Evolutionary conservation across 2,888 invertebrate genomes (phyloP), one percentile per base, ranked within the genome.

Genomic region (Hypena proboscidalis): DNA sequence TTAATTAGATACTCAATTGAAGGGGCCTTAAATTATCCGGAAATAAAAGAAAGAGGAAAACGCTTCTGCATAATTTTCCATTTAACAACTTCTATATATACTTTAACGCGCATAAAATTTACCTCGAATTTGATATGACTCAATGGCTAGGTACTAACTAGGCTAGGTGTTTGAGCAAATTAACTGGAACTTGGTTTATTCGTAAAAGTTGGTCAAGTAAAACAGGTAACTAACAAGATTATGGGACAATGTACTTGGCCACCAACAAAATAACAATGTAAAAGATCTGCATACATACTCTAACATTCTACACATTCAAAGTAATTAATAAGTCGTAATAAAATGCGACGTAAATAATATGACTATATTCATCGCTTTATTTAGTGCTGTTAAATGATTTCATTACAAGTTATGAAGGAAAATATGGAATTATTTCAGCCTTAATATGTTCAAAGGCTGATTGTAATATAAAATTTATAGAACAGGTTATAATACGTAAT

Each of bases 121-220:
- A 48, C 36, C 40, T 56, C 33, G 20, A 19, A 44, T 40, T 32
- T 37, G 1, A 39, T 38, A 22, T 42, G 39, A 46, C 33, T 60
- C 41, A 43, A 42, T 37, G 41, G 26, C 35, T 43, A 34, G 29
- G 36, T 42, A 52, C 40, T n/a, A n/a, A n/a, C n/a, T n/a, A n/a
- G n/a, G n/a, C n/a, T n/a, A n/a, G n/a, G n/a, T n/a, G n/a, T n/a
- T n/a, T n/a, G n/a, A n/a, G 36, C 31, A 40, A 48, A 50, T 48
- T 53, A 33, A 33, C 48, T 57, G 27, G 34, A 52, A 44, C 36
- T 46, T 35, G 23, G 39, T 40, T 27, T 14, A 42, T 48, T 53
- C 40, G 46, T 47, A 45, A 40, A 43, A 64, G 39, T 64, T 64
- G 57, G 57, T 53, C 60, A 60, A 57, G 57, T 57, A 44, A 20